Conservation (phyloP, 1,140 invertebrate species). For the Drosophila malerkotliana region DNA sequence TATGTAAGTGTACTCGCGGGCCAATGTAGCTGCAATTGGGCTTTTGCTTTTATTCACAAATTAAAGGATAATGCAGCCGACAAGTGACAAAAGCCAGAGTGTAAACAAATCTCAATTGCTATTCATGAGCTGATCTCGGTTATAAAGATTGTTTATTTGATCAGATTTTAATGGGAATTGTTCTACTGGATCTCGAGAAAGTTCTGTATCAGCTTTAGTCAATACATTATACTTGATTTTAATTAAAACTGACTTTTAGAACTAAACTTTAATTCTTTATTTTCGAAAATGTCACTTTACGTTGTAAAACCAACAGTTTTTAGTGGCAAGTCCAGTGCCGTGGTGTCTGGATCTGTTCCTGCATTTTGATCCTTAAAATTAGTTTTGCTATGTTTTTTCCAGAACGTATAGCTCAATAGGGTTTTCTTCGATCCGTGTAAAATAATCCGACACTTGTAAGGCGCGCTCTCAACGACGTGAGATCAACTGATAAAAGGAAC, state of each 20-base stretch:
- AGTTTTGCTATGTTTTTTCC: neutral
- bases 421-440: slow-evolving; percentile 10
- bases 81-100: slow-evolving; percentile 27
- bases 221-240: too few species aligned
- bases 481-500: slow-evolving; percentile 80
- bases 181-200: neutral
- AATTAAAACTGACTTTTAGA: too few species aligned
- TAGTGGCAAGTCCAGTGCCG: slow-evolving; percentile 26
- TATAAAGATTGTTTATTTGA: slow-evolving; percentile 11
- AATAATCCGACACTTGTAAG: slow-evolving; percentile 66
- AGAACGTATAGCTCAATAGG: neutral
- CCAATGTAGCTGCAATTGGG: slow-evolving; percentile 53
- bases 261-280: too few species aligned
- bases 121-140: slow-evolving; percentile 37
- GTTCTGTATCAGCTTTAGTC: neutral
- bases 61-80: slow-evolving; percentile 75
- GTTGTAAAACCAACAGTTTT: neutral
- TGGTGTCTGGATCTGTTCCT: neutral
- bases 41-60: slow-evolving; percentile 37
- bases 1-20: neutral
- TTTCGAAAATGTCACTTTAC: slow-evolving; percentile 17
- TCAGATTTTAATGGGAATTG: neutral
- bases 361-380: slow-evolving; percentile 32
- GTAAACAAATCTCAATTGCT: slow-evolving; percentile 60
- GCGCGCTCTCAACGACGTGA: slow-evolving; percentile 59